Base-by-base conservation (phyloP, 2,113 vertebrate genomes). In the Anhinga anhinga region DNA sequence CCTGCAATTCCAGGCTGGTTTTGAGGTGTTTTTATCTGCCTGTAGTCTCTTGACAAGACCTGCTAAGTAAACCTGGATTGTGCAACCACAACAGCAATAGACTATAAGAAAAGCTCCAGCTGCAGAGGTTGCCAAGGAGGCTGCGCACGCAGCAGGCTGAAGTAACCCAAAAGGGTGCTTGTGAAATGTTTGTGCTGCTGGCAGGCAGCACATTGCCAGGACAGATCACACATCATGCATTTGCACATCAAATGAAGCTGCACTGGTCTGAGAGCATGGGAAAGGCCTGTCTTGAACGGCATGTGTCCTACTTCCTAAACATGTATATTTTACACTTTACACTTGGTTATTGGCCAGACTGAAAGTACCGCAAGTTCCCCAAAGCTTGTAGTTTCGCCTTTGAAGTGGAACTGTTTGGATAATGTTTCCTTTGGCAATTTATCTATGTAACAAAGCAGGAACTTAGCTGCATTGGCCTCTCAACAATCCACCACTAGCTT, bases 351-450 rank as follows among this genome's bases (percentile, higher is more conserved):
- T 90, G 97, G 98, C 93, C 97, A 97, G 96, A 95, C 32, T 92
- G 82, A 97, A 97, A 96, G 97, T 94, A 91, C 95, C 86, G 29
- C 88, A 93, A 97, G 97, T 96, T 97, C 97, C 94, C 88, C 86
- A 70, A 96, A 89, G 95, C 94, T 96, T 97, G 97, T 95, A 73
- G 1, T 86, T 89, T 71, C 69, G 97, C 86, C 98, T 98, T 98
- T 98, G 98, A 98, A 97, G 98, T 98, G 94, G 95, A 97, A 97
- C 78, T 97, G 97, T 97, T 96, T 91, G 97, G 97, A 97, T 98
- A 97, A 96, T 97, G 97, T 98, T 98, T 98, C 98, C 95, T 97
- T 95, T 97, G 97, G 96, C 97, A 97, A 97, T 98, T 98, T 97
- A 97, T 98, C 98, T 98, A 52, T 92, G 96, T 89, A 97, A 93